Evolutionary conservation across 2,113 vertebrate species (phyloP).

Genomic region (Syngnathus typhle): DNA sequence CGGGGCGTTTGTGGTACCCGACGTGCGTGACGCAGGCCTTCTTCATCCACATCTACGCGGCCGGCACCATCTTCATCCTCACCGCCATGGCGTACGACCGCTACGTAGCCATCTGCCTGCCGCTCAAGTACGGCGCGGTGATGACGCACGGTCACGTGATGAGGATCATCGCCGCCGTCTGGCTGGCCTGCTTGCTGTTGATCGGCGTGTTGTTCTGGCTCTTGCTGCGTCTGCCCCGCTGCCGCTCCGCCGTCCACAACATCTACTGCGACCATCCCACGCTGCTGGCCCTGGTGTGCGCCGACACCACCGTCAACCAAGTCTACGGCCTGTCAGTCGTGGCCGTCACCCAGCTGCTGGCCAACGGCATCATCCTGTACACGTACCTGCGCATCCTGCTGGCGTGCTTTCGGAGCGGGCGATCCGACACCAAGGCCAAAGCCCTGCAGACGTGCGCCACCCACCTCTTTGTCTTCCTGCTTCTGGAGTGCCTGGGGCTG

Average conservation of each 20-base stretch:
- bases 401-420: slow-evolving; percentile 58
- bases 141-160: slow-evolving; percentile 57
- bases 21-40: slow-evolving; percentile 67
- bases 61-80: slow-evolving; percentile 51
- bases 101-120: slow-evolving; percentile 69
- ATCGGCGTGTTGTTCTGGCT: slow-evolving; percentile 57
- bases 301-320: slow-evolving; percentile 59
- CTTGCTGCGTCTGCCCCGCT: slow-evolving; percentile 64
- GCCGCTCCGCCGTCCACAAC: slow-evolving; percentile 45
- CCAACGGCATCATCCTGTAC: slow-evolving; percentile 44
- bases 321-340: slow-evolving; percentile 46
- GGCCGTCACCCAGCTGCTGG: slow-evolving; percentile 28
- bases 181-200: slow-evolving; percentile 46
- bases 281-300: slow-evolving; percentile 61
- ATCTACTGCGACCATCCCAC: slow-evolving; percentile 65
- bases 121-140: slow-evolving; percentile 62
- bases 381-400: slow-evolving; percentile 67
- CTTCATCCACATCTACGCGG: slow-evolving; percentile 66
- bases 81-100: slow-evolving; percentile 71
- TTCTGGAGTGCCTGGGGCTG: slow-evolving; percentile 66
- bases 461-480: slow-evolving; percentile 60
- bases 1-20: slow-evolving; percentile 42
- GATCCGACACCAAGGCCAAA: slow-evolving; percentile 62
- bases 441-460: slow-evolving; percentile 70
- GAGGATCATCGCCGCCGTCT: slow-evolving; percentile 51